Evolutionary conservation across 1,140 invertebrate species (phyloP).

Genomic region (Whitmania pigra): DNA sequence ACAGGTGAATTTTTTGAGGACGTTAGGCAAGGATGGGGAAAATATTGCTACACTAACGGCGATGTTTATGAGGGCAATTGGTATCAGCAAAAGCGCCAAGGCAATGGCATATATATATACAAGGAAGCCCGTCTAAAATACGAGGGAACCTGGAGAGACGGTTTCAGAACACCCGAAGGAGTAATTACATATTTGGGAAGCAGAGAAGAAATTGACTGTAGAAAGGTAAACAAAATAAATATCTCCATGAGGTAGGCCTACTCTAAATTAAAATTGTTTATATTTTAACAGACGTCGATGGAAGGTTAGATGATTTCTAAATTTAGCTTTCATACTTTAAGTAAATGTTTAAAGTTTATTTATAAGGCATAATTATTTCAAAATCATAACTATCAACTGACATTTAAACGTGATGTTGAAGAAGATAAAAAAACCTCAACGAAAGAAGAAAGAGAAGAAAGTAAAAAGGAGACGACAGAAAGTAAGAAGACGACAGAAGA

Average conservation of each 20-base stretch:
- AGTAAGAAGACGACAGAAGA: too few species aligned
- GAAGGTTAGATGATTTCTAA: neutral
- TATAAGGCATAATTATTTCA: neutral
- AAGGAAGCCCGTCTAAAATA: neutral
- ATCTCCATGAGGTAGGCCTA: neutral
- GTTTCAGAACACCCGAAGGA: slow-evolving; percentile 4
- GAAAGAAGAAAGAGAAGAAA: too few species aligned
- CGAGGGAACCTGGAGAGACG: neutral
- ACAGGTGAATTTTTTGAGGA: slow-evolving; percentile 6
- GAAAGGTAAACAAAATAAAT: slow-evolving; percentile 3
- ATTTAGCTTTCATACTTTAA: neutral
- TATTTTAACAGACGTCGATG: neutral
- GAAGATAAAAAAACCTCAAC: too few species aligned
- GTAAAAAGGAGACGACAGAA: too few species aligned
- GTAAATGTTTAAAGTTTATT: neutral
- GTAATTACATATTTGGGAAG: neutral
- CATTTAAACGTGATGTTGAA: too few species aligned
- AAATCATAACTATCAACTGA: neutral
- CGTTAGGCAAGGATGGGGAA: slow-evolving; percentile 8
- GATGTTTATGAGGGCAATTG: slow-evolving; percentile 12
- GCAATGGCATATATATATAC: neutral
- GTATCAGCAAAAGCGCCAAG: neutral
- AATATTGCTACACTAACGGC: slow-evolving; percentile 3
- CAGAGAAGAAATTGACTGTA: neutral
- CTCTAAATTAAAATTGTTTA: neutral